Evolutionary conservation across 37 sponge, comb jelly and placozoan genomes (phyloP).

Genomic region (Crambe crambe): DNA sequence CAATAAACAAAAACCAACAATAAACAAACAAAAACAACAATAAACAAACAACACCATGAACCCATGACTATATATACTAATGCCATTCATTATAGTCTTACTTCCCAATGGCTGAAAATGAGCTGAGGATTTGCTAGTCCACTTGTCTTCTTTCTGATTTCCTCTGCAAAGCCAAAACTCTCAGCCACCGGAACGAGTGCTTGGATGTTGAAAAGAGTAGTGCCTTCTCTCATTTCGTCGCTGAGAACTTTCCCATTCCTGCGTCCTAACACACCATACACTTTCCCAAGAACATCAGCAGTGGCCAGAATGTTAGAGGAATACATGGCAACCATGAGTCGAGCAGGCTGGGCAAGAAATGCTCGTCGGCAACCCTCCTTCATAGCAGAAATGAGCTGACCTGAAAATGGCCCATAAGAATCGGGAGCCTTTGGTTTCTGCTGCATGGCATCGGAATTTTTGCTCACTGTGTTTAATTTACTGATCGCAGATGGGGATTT

Average conservation of each 20-base stretch:
- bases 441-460: background rate
- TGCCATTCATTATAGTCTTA: background rate
- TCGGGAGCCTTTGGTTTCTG: background rate
- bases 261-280: conserved; percentile 88
- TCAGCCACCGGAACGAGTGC: conserved; percentile 95
- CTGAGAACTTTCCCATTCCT: conserved; percentile 79
- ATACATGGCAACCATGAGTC: conserved; percentile 96
- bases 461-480: no score
- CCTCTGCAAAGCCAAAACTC: conserved; percentile 98
- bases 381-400: conserved; percentile 94
- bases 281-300: conserved; percentile 88
- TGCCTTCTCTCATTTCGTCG: conserved; percentile 93
- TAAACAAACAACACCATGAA: no score
- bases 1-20: no score
- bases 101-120: conserved; percentile 98
- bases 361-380: conserved; percentile 91
- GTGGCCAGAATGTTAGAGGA: conserved; percentile 89
- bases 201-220: conserved; percentile 78
- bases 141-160: conserved; percentile 94
- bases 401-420: conserved; percentile 70
- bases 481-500: background rate
- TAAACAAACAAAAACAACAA: no score
- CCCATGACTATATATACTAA: background rate
- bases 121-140: conserved; percentile 98
- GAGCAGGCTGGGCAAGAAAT: conserved; percentile 76